These are phyloP conservation scores for Choloepus didactylus DNA, from an alignment of 2,797 vertebrate genomes.

Conservation along the genomic window DNA sequence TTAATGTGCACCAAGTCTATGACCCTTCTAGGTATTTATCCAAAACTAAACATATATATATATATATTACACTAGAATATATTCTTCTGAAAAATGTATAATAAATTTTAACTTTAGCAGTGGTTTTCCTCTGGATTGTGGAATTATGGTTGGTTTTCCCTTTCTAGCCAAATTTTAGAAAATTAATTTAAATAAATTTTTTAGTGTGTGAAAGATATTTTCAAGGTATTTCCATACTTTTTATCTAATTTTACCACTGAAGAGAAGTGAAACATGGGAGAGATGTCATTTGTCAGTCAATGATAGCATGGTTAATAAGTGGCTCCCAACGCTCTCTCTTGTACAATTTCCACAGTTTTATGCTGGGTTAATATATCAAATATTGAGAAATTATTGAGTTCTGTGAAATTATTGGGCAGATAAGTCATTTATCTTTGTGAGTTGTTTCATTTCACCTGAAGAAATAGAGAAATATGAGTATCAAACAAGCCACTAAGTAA, in stretches of 20 bases:
- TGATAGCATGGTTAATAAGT: background rate
- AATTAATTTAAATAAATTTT: background rate
- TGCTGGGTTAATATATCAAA: background rate
- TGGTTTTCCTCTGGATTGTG: background rate
- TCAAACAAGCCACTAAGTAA: background rate
- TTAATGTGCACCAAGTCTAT: background rate
- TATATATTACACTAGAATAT: background rate
- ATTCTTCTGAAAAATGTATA: background rate
- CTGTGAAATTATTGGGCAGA: background rate
- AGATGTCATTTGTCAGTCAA: too few relatives aligned
- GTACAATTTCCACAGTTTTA: accelerated
- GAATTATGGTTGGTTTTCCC: background rate
- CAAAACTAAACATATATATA: background rate
- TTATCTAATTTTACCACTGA: background rate
- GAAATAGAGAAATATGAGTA: background rate
- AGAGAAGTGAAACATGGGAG: background rate
- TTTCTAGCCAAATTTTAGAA: background rate
- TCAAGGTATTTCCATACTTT: background rate
- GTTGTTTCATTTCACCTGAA: background rate
- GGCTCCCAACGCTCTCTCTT: too few relatives aligned
- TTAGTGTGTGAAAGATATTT: background rate
- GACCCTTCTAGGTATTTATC: background rate
- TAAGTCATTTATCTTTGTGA: background rate
- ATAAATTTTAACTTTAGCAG: background rate
- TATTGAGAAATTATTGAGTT: background rate